A percentile compares a stretch with the other conserved stretches of the same genome.
Evolutionary conservation across 2,888 invertebrate genomes (phyloP).

Genomic region (Strigamia transsilvanica): DNA sequence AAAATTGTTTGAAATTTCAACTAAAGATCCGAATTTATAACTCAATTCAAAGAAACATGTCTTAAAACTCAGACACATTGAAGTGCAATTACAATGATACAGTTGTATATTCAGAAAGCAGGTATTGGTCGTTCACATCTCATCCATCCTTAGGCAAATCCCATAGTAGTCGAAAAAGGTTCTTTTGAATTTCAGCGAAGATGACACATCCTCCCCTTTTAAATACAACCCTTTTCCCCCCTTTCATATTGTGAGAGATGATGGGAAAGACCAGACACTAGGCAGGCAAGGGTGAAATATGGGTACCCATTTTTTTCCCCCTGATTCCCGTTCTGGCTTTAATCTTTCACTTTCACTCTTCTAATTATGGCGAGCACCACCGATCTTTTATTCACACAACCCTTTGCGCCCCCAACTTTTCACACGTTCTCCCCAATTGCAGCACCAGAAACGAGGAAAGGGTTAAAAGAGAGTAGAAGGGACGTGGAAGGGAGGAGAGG

Average conservation of each 20-base stretch:
- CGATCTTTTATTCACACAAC: conserved; percentile 47
- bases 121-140: neutral
- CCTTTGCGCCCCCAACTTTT: conserved; percentile 46
- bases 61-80: no score
- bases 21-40: no score
- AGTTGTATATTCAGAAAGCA: no score
- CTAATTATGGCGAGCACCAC: conserved; percentile 49
- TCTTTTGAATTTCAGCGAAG: conserved; percentile 43
- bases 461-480: conserved; percentile 33
- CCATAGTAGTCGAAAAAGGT: conserved; percentile 1
- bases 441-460: conserved; percentile 45
- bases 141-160: conserved; percentile 13
- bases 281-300: conserved; percentile 49
- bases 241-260: conserved; percentile 33
- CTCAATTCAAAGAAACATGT: no score
- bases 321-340: conserved; percentile 39
- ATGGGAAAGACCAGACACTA: conserved; percentile 48
- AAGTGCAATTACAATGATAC: no score
- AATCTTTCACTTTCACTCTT: conserved; percentile 49
- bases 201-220: conserved; percentile 44
- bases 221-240: conserved; percentile 45
- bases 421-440: conserved; percentile 47
- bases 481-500: neutral
- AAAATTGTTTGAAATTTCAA: no score
- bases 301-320: conserved; percentile 18